These are phyloP conservation scores for Pithys albifrons DNA, from an alignment of 2,113 vertebrate genomes.

Conservation along the genomic window DNA sequence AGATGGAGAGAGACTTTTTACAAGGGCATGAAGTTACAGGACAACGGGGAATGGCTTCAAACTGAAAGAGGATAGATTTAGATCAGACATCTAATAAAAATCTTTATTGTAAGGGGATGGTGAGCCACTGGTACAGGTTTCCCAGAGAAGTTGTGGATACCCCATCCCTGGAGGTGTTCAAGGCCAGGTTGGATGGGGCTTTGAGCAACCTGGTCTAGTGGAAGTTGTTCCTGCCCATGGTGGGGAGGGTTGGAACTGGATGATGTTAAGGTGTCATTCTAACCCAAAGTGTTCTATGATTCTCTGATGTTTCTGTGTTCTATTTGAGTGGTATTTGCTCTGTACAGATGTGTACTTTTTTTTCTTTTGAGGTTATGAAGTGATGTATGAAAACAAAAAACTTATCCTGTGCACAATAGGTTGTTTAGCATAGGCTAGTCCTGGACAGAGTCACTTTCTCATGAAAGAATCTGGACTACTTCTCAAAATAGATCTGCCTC, in stretches of 20 bases:
- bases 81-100: background rate
- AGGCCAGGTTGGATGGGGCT: background rate
- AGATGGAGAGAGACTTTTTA: background rate
- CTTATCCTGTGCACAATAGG: background rate
- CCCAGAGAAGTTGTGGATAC: background rate
- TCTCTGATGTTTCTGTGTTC: background rate
- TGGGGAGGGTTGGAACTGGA: background rate
- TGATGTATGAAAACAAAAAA: background rate
- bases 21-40: no score
- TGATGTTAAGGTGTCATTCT: background rate
- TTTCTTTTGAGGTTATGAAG: background rate
- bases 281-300: background rate
- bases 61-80: no score
- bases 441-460: background rate
- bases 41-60: background rate
- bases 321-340: background rate
- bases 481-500: conserved; percentile 18
- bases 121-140: background rate
- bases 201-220: background rate
- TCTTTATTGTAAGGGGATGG: background rate
- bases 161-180: background rate
- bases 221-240: background rate
- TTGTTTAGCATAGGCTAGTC: background rate
- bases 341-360: background rate
- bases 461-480: conserved; percentile 23